Evolutionary conservation across 2,888 invertebrate genomes (phyloP).

Genomic region (Ashinkailepas kermadecensis): DNA sequence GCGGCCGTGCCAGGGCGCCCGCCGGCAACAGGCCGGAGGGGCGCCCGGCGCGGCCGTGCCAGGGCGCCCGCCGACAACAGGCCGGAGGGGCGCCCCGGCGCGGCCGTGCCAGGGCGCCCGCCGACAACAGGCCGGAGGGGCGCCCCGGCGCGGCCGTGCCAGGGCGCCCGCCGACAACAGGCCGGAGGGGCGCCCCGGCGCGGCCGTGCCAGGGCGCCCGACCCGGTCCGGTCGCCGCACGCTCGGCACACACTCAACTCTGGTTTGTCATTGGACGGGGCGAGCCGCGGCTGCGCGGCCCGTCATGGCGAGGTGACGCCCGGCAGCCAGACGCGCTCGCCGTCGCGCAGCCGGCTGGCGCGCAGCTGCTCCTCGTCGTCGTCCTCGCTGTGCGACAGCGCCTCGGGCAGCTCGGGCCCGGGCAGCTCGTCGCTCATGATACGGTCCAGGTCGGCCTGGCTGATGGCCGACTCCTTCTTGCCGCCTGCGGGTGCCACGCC

Average conservation of each 20-base stretch:
- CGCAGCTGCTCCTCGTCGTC: not conserved
- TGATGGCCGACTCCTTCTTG: conserved; percentile 14
- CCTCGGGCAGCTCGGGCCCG: not conserved
- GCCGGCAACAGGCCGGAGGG: no score
- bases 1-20: no score
- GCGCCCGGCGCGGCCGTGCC: no score
- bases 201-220: no score
- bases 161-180: no score
- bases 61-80: no score
- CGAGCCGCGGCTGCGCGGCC: not conserved
- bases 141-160: no score
- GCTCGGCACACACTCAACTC: not conserved
- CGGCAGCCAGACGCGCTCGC: conserved; percentile 4
- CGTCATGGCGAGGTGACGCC: not conserved
- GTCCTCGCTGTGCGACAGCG: not conserved
- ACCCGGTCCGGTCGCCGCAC: no score
- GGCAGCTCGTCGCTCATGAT: conserved; percentile 8
- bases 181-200: no score
- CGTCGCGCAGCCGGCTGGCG: conserved; percentile 17
- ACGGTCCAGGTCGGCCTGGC: conserved; percentile 9
- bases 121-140: no score
- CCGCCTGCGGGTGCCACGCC: not conserved
- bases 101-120: no score
- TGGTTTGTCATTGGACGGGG: conserved; percentile 1
- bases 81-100: no score